Conservation (phyloP, 2,888 invertebrate species). For the Serrognathus titanus region DNA sequence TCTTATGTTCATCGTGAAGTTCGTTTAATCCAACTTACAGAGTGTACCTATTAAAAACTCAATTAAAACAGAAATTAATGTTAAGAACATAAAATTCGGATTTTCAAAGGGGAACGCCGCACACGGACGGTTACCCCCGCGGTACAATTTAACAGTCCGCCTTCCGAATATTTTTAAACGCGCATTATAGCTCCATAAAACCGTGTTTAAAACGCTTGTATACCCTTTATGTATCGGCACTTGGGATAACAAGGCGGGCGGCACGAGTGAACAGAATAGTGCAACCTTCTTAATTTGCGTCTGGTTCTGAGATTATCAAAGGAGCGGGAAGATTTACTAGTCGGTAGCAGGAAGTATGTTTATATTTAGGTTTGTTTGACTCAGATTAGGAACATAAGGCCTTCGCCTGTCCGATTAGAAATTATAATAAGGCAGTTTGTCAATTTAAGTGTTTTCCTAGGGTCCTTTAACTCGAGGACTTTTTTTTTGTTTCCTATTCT, state of each 20-base stretch:
- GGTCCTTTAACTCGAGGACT: not conserved
- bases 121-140: no score
- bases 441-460: slow-evolving; percentile 39
- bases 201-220: not conserved
- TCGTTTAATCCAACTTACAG: no score
- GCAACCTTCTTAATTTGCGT: slow-evolving; percentile 35
- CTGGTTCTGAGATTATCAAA: slow-evolving; percentile 36
- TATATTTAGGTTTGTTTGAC: slow-evolving; percentile 36
- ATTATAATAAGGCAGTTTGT: slow-evolving; percentile 48
- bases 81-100: no score
- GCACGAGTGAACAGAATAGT: slow-evolving; percentile 19
- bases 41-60: no score
- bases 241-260: slow-evolving; percentile 16
- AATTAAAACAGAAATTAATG: no score
- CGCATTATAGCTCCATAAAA: not conserved
- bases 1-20: no score
- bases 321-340: slow-evolving; percentile 17
- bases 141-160: not conserved
- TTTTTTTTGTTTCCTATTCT: slow-evolving; percentile 1
- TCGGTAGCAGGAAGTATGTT: slow-evolving; percentile 39
- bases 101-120: no score
- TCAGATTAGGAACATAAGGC: slow-evolving; percentile 28
- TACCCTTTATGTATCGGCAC: slow-evolving; percentile 3
- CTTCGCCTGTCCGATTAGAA: slow-evolving; percentile 39
- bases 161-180: not conserved